A percentile compares a stretch with the other conserved stretches of the same genome.
phyloP scores from a whole-genome alignment of 2,888 invertebrate genomes.

The Pyrrhia umbra region DNA sequence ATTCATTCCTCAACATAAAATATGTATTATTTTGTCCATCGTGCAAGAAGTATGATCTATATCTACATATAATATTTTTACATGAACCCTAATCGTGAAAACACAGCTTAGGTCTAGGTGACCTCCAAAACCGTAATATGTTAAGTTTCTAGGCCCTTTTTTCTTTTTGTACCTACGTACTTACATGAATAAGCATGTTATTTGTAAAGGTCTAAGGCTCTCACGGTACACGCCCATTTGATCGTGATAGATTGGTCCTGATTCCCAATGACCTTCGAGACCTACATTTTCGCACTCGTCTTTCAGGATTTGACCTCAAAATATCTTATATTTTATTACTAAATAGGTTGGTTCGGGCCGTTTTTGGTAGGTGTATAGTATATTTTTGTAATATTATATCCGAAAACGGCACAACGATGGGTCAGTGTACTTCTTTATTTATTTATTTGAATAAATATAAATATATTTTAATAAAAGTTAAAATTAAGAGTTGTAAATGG shows the following conservation, averaged over 20 bases:
- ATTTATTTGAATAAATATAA: too few relatives aligned
- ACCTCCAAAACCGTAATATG: constrained; percentile 9
- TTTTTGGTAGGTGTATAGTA: background rate
- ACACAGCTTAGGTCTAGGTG: background rate
- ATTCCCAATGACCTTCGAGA: constrained; percentile 45
- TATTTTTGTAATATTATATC: constrained; percentile 2
- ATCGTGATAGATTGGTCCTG: constrained; percentile 54
- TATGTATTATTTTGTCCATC: background rate
- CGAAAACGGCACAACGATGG: too few relatives aligned
- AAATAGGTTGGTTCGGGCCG: background rate
- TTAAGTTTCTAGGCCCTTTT: constrained; percentile 20
- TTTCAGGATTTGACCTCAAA: constrained; percentile 36
- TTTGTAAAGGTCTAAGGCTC: constrained; percentile 46
- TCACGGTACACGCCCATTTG: constrained; percentile 44
- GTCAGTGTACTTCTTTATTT: background rate
- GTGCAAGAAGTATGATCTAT: background rate
- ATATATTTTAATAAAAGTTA: too few relatives aligned
- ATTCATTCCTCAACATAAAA: background rate
- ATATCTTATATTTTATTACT: constrained; percentile 12
- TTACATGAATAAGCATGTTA: constrained; percentile 43
- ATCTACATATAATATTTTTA: constrained; percentile 8
- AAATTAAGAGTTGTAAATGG: too few relatives aligned
- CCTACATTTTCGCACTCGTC: constrained; percentile 35
- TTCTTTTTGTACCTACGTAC: constrained; percentile 15
- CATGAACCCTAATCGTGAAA: constrained; percentile 17